Evolutionary conservation across 2,797 vertebrate species (phyloP).

Genomic region (Anguilla megastoma): DNA sequence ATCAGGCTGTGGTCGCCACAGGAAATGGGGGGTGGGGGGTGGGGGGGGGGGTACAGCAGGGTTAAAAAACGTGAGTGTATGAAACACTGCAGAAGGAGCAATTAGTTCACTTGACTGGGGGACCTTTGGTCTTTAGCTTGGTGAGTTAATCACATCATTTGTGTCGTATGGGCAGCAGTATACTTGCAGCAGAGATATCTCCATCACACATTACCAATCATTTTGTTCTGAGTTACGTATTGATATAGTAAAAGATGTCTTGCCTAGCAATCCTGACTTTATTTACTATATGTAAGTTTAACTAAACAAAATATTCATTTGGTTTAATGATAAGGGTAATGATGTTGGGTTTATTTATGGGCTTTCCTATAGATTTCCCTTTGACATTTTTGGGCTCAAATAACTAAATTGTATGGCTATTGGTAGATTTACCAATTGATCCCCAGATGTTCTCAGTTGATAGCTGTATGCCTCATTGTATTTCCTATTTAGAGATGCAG

Average conservation of each 20-base stretch:
- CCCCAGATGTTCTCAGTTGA: not conserved
- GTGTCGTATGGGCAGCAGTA: not conserved
- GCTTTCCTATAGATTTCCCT: not conserved
- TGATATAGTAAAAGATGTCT: not conserved
- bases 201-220: not conserved
- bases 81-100: not conserved
- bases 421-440: not conserved
- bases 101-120: not conserved
- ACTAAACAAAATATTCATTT: not conserved
- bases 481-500: not conserved
- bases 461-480: not conserved
- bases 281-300: not conserved
- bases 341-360: not conserved
- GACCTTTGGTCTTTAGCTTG: not conserved
- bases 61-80: no score
- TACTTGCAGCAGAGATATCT: not conserved
- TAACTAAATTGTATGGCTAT: not conserved
- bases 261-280: not conserved
- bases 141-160: not conserved
- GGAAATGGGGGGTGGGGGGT: no score
- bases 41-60: no score
- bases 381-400: not conserved
- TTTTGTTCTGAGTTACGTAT: no score
- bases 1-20: no score
- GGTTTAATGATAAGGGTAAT: not conserved